A percentile compares a stretch with the other conserved stretches of the same genome.
Conservation (phyloP, 2,888 invertebrate species). For the Bimastos eiseni region DNA sequence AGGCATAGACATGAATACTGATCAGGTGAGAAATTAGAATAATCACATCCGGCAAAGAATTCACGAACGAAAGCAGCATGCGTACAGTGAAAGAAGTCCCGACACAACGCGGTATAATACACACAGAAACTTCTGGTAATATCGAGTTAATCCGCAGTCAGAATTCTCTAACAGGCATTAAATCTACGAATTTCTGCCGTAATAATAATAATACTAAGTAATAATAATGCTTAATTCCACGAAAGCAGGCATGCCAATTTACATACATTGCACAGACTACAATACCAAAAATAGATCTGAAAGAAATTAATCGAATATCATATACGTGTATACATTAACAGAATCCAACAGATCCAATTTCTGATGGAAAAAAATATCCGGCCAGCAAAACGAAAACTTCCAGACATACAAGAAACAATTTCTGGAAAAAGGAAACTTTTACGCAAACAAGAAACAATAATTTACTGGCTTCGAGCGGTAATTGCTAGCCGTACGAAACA, state of each 20-base stretch:
- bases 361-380: too few species aligned
- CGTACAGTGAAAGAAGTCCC: conserved; percentile 2
- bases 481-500: background rate
- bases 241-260: too few species aligned
- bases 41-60: conserved; percentile 13
- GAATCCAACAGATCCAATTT: background rate
- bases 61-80: background rate
- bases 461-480: background rate
- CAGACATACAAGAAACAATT: background rate
- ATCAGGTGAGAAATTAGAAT: conserved; percentile 4
- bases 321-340: background rate
- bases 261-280: background rate
- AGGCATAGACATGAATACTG: conserved; percentile 18
- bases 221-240: too few species aligned
- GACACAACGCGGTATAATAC: background rate
- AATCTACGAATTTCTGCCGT: too few species aligned
- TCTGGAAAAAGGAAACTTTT: background rate
- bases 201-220: too few species aligned
- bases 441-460: background rate
- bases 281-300: background rate
- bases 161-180: too few species aligned
- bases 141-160: too few species aligned
- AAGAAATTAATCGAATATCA: background rate
- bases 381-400: background rate
- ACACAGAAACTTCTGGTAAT: too few species aligned